Evolutionary conservation across 2,113 vertebrate species (phyloP), one percentile per base, ranked within the genome.

Genomic region (Odontophorus gujanensis): DNA sequence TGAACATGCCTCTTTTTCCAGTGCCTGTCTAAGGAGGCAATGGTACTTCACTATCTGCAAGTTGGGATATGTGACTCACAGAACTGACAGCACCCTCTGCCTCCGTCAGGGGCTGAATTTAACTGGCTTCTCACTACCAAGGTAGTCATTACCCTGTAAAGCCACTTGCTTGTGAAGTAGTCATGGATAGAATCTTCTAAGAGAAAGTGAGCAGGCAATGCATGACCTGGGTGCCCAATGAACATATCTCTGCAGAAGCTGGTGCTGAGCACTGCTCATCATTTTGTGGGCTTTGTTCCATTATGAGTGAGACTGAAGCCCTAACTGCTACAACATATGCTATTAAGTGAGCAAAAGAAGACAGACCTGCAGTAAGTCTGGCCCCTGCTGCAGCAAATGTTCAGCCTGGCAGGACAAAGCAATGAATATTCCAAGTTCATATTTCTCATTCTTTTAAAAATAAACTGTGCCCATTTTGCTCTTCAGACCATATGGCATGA

Each of bases 401-500:
- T 96, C 93, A 20, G 65, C 95, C 93, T 94, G 94, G 95, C 93
- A 92, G 87, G 67, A 94, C 90, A 94, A 94, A 92, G 85, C 55
- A 81, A 95, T 90, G 93, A 94, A 87, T 95, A 80, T 96, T 97
- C 95, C 96, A 97, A 97, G 90, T 72, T 92, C 84, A 68, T 93
- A 80, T 85, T 97, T 97, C 93, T 94, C 92, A 90, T 90, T 88
- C 91, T 94, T 97, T 97, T 96, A 96, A 97, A 97, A 97, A 95
- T 96, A 96, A 94, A 85, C 86, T 84, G 24, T 96, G 85, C 96
- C 95, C 74, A 1, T 89, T 96, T 97, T 97, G 93, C 85, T 97
- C 81, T 94, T 87, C 84, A 96, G 93, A 90, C 89, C 94, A 93
- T 95, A 92, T 85, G 91, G 91, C 82, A 62, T 96, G 96, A 97